phyloP scores from a whole-genome alignment of 2,797 vertebrate species.

The Characodon lateralis region DNA sequence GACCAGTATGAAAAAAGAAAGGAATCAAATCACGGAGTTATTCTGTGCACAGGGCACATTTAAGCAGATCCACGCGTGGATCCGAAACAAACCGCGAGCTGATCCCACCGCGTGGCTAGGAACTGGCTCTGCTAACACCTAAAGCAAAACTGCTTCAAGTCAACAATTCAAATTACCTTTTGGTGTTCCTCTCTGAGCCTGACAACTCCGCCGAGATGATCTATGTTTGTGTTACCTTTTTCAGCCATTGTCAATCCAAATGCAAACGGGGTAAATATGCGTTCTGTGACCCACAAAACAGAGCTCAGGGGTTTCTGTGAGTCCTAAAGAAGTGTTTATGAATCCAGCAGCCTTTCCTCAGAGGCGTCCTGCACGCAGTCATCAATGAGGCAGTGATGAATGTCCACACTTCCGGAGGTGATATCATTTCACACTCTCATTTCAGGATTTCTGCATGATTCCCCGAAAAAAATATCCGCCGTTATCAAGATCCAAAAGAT shows the following conservation, averaged over 20 bases:
- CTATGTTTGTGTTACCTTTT: conserved; percentile 45
- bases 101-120: conserved; percentile 49
- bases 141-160: neutral
- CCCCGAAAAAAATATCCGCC: conserved; percentile 72
- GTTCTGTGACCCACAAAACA: conserved; percentile 51
- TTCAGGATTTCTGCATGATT: conserved; percentile 72
- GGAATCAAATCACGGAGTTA: neutral
- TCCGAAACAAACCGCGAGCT: neutral
- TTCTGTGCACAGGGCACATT: accelerated
- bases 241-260: conserved; percentile 74
- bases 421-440: conserved; percentile 92
- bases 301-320: conserved; percentile 86
- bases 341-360: conserved; percentile 83
- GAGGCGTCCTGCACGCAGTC: conserved; percentile 77
- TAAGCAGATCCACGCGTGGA: neutral
- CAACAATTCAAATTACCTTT: conserved; percentile 84
- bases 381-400: conserved; percentile 82
- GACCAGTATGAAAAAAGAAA: neutral
- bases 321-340: conserved; percentile 97
- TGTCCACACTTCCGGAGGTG: conserved; percentile 78
- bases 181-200: conserved; percentile 88
- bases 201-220: conserved; percentile 71
- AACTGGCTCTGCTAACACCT: conserved; percentile 24
- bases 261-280: conserved; percentile 29
- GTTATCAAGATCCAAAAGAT: conserved; percentile 46